Conservation (phyloP, 2,113 vertebrate species). For the Acanthisitta chloris region DNA sequence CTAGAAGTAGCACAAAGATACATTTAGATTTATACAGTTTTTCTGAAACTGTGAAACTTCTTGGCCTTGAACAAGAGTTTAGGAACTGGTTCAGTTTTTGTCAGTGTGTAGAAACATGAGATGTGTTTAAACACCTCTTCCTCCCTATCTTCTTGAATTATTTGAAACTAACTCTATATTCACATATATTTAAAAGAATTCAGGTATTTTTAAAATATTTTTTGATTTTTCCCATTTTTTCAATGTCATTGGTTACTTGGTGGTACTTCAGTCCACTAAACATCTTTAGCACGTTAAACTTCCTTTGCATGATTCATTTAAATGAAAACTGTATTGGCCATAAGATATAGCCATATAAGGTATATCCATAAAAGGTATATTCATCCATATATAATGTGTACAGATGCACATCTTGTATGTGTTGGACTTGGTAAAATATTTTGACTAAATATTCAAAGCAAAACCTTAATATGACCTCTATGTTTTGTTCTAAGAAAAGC, state of each 20-base stretch:
- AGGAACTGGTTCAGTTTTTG: neutral
- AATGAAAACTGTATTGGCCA: neutral
- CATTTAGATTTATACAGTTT: neutral
- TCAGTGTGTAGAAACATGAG: neutral
- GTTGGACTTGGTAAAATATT: neutral
- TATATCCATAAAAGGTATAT: neutral
- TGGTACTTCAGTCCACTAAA: neutral
- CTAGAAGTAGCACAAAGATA: neutral
- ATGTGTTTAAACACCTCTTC: neutral
- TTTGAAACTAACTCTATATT: neutral
- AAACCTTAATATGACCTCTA: neutral
- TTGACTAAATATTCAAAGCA: neutral
- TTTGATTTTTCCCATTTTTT: neutral
- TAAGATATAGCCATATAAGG: neutral
- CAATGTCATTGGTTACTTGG: neutral
- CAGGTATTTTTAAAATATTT: neutral
- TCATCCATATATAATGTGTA: neutral
- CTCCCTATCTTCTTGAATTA: neutral
- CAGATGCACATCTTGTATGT: neutral
- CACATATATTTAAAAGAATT: neutral
- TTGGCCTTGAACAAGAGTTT: neutral
- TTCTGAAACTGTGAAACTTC: neutral
- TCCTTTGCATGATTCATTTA: neutral
- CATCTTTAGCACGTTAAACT: neutral
- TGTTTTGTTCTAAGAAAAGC: neutral